Conservation (phyloP, 1,140 invertebrate genomes). For the Ganaspis sp. region DNA sequence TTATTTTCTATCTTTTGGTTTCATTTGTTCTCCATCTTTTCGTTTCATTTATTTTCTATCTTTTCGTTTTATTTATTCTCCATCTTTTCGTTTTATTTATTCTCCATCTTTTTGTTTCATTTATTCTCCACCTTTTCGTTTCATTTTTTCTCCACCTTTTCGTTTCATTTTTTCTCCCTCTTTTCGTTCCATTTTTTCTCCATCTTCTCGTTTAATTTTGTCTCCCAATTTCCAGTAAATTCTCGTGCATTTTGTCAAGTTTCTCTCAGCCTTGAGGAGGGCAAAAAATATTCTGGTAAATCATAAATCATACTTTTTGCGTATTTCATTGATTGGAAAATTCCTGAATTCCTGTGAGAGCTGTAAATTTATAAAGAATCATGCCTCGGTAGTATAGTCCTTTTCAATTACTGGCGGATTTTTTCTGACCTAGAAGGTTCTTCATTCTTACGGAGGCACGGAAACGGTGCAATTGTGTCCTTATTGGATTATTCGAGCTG, state of each 20-base stretch:
- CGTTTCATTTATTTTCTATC: too few species aligned
- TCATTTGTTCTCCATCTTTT: too few species aligned
- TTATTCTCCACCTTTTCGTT: too few species aligned
- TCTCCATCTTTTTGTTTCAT: too few species aligned
- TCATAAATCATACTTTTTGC: background rate
- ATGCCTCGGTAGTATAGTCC: background rate
- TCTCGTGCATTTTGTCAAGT: background rate
- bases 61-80: too few species aligned
- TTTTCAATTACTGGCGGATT: background rate
- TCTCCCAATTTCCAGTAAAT: background rate
- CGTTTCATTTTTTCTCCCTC: too few species aligned
- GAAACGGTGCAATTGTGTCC: slow-evolving; percentile 25
- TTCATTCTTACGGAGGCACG: background rate
- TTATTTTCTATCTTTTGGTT: too few species aligned
- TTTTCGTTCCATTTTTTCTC: too few species aligned
- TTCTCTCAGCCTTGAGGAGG: background rate
- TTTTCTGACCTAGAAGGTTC: background rate
- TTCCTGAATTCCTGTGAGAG: background rate
- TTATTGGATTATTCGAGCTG: slow-evolving; percentile 58
- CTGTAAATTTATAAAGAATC: background rate
- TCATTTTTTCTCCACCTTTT: too few species aligned
- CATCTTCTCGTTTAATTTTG: too few species aligned
- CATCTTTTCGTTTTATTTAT: too few species aligned
- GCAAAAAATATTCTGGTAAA: background rate
- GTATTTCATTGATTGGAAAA: background rate